phyloP scores from a whole-genome alignment of 2,888 invertebrate species.

The Hyposoter dolosus region DNA sequence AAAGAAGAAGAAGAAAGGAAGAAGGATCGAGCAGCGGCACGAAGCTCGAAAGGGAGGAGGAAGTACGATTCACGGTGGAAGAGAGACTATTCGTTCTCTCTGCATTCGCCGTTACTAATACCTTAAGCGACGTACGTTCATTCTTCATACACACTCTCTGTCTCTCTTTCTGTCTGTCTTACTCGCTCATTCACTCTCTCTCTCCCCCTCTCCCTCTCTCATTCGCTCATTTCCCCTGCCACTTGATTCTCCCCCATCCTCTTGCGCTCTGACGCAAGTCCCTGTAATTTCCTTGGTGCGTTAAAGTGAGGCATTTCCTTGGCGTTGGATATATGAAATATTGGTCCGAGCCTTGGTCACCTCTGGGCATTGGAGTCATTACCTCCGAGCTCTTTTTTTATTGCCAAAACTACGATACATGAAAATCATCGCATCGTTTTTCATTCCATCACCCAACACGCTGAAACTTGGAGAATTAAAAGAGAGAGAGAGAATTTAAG shows the following conservation, averaged over 20 bases:
- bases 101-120: conserved; percentile 57
- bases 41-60: conserved; percentile 66
- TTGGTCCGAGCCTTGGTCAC: conserved; percentile 67
- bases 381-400: background rate
- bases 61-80: conserved; percentile 64
- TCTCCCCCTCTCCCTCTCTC: background rate
- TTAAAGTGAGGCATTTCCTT: conserved; percentile 55
- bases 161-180: conserved; percentile 27
- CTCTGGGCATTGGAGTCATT: background rate
- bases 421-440: background rate
- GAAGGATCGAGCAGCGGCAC: conserved; percentile 65
- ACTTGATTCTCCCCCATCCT: conserved; percentile 2
- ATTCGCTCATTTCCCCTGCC: conserved; percentile 11
- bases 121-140: conserved; percentile 57
- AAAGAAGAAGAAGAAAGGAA: conserved; percentile 64
- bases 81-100: conserved; percentile 61
- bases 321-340: conserved; percentile 65
- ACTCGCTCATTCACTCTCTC: conserved; percentile 2
- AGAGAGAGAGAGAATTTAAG: background rate
- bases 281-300: conserved; percentile 33
- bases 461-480: background rate
- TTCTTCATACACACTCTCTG: conserved; percentile 45
- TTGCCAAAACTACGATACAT: background rate
- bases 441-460: background rate
- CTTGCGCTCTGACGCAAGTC: conserved; percentile 42